phyloP scores from a whole-genome alignment of 2,797 vertebrate species.

The Crocidura indochinensis region DNA sequence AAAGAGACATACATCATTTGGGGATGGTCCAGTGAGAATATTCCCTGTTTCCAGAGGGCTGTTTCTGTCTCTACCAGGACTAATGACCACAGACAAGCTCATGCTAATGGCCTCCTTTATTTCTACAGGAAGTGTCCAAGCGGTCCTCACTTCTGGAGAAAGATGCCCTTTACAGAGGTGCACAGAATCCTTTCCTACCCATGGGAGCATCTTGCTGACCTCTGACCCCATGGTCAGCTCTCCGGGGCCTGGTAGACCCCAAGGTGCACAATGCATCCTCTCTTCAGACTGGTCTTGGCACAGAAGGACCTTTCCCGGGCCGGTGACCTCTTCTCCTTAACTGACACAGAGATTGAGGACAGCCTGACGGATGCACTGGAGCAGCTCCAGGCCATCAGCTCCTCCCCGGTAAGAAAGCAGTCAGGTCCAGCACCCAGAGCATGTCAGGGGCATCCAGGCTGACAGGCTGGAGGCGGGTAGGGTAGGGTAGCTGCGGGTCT shows the following conservation, averaged over 20 bases:
- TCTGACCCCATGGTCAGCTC: slow-evolving; percentile 31
- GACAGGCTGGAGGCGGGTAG: too few species aligned
- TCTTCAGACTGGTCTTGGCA: slow-evolving; percentile 95
- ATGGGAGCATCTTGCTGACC: background rate
- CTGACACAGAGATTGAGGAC: slow-evolving; percentile 95
- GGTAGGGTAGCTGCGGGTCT: too few species aligned
- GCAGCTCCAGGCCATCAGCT: slow-evolving; percentile 97
- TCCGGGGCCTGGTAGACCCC: background rate
- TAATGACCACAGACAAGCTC: slow-evolving; percentile 1
- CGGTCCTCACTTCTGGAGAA: slow-evolving; percentile 45
- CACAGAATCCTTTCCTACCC: accelerated
- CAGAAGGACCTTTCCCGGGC: slow-evolving; percentile 97
- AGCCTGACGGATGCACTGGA: slow-evolving; percentile 96
- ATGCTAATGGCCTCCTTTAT: background rate
- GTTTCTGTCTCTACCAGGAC: background rate
- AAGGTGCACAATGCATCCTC: slow-evolving; percentile 93
- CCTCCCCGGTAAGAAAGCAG: slow-evolving; percentile 92
- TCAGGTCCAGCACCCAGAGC: too few species aligned
- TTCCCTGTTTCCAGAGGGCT: background rate
- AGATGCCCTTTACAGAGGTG: background rate
- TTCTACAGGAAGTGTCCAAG: slow-evolving; percentile 68
- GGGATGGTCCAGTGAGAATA: slow-evolving; percentile 20
- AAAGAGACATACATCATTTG: slow-evolving; percentile 20
- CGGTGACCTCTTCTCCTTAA: slow-evolving; percentile 97
- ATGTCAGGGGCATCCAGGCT: too few species aligned